phyloP scores from a whole-genome alignment of 2,888 invertebrate genomes.

The Drosophila fungiperda region DNA sequence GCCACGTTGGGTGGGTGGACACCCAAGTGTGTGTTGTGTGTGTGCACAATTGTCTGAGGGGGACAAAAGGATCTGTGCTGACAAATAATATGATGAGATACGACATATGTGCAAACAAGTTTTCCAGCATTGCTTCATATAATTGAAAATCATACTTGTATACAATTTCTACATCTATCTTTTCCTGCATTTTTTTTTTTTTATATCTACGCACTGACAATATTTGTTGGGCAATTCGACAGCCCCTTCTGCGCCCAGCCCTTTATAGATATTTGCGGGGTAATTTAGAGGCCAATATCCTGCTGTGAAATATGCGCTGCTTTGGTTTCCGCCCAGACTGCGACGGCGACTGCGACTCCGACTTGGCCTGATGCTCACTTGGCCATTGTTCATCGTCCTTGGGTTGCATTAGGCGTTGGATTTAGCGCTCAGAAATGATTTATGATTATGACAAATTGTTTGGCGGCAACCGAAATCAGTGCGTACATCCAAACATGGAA shows the following conservation, averaged over 20 bases:
- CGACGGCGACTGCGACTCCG: not conserved
- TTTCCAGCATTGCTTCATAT: slow-evolving; percentile 78
- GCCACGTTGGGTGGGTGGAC: slow-evolving; percentile 11
- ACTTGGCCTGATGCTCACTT: slow-evolving; percentile 41
- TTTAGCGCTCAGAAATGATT: slow-evolving; percentile 81
- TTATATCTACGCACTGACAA: slow-evolving; percentile 35
- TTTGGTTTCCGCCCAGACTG: slow-evolving; percentile 66
- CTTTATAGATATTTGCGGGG: slow-evolving; percentile 73
- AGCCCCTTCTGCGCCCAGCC: slow-evolving; percentile 26
- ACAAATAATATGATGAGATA: slow-evolving; percentile 85
- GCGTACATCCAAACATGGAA: slow-evolving; percentile 5
- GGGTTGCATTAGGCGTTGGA: slow-evolving; percentile 68
- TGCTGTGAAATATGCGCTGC: slow-evolving; percentile 83
- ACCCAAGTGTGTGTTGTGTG: not conserved
- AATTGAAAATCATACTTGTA: slow-evolving; percentile 83
- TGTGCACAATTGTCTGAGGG: slow-evolving; percentile 42
- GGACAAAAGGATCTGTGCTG: slow-evolving; percentile 73
- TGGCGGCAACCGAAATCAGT: slow-evolving; percentile 57
- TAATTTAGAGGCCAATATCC: slow-evolving; percentile 84
- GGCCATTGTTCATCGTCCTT: slow-evolving; percentile 56
- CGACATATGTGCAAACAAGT: slow-evolving; percentile 85
- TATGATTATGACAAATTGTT: slow-evolving; percentile 83
- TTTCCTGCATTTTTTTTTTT: not conserved
- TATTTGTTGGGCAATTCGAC: slow-evolving; percentile 50
- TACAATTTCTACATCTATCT: not conserved